Evolutionary conservation across 2,888 invertebrate genomes (phyloP).

Genomic region (Apodemia hepburni): DNA sequence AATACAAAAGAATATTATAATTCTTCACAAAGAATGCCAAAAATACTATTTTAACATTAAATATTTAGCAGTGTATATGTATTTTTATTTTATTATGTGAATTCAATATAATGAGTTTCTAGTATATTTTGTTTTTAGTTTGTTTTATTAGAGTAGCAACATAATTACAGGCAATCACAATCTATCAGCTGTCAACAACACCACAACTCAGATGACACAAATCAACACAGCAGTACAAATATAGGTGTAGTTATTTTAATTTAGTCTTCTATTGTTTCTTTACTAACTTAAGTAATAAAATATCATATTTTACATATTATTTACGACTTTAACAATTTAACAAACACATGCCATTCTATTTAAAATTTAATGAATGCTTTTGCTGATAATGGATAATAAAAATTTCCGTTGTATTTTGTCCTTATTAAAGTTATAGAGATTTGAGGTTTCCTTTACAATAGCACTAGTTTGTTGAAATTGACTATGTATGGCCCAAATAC

Average conservation of each 20-base stretch:
- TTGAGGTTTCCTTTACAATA: too few species aligned
- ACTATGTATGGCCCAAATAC: too few species aligned
- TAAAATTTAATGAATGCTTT: too few species aligned
- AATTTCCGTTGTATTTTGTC: too few species aligned
- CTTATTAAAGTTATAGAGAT: too few species aligned
- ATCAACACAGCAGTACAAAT: conserved; percentile 64
- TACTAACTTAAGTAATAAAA: conserved; percentile 13
- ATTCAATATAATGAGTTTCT: background rate
- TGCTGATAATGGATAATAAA: too few species aligned
- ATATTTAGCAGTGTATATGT: background rate
- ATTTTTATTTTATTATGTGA: background rate
- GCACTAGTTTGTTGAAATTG: too few species aligned
- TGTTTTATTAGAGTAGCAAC: conserved; percentile 22
- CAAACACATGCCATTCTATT: too few species aligned
- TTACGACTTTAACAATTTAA: too few species aligned
- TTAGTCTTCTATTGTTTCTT: conserved; percentile 6
- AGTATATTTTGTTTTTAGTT: background rate
- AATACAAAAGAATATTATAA: too few species aligned
- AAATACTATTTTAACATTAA: background rate
- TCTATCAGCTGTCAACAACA: conserved; percentile 50
- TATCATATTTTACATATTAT: too few species aligned
- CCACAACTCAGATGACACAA: conserved; percentile 47
- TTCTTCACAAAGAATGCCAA: too few species aligned
- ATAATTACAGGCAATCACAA: conserved; percentile 66
- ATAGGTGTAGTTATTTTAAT: conserved; percentile 23